A percentile compares a stretch with the other conserved stretches of the same genome.
phyloP scores from a whole-genome alignment of 2,888 invertebrate species.

The Rutpela maculata region DNA sequence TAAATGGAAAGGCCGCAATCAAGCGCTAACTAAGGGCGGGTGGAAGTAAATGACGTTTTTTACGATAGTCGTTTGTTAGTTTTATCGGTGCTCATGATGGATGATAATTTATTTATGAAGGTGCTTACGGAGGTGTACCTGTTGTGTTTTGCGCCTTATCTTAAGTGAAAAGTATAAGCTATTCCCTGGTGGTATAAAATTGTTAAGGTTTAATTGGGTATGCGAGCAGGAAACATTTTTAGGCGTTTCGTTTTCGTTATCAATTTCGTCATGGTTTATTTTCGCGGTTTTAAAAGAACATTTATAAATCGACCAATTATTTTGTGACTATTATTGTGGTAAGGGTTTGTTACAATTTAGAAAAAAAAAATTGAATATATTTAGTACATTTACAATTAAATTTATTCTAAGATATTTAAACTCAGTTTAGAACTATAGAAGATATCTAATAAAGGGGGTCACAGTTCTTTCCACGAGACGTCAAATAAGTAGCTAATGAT shows the following conservation, averaged over 20 bases:
- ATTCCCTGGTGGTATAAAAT: neutral
- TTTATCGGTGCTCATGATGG: conserved; percentile 34
- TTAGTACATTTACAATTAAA: no score
- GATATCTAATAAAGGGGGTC: no score
- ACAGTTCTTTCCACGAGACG: no score
- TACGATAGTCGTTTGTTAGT: conserved; percentile 22
- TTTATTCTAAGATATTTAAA: no score
- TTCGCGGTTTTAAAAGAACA: neutral
- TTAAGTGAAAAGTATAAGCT: conserved; percentile 23
- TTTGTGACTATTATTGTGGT: no score
- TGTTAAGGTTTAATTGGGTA: conserved; percentile 8
- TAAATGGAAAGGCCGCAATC: conserved; percentile 22
- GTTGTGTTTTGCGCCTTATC: conserved; percentile 12
- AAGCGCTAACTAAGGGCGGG: conserved; percentile 14
- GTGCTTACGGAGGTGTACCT: conserved; percentile 5
- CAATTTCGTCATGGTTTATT: neutral
- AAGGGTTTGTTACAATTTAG: no score
- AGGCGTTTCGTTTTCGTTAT: neutral
- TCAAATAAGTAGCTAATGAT: no score
- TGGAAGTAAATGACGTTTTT: conserved; percentile 23
- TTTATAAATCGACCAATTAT: neutral
- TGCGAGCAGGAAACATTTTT: neutral
- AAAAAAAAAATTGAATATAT: no score
- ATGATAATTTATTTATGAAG: conserved; percentile 39
- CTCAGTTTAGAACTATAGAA: no score